A percentile compares a stretch with the other conserved stretches of the same genome.
These are phyloP conservation scores for Maniola jurtina DNA, from an alignment of 1,140 invertebrate species.

Conservation along the genomic window DNA sequence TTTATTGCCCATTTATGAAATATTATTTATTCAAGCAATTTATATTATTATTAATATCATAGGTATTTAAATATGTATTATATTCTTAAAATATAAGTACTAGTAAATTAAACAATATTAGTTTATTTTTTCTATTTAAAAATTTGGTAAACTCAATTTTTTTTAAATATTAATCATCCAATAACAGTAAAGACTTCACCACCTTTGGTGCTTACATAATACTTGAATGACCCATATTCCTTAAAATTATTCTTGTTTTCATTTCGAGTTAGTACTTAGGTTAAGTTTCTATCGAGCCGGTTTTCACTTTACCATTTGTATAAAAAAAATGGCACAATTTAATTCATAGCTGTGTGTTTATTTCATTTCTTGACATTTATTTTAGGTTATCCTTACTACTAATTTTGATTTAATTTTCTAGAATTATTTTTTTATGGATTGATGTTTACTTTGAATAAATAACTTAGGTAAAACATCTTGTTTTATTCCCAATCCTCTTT, in stretches of 20 bases:
- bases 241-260: constrained; percentile 19
- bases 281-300: constrained; percentile 48
- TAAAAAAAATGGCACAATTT: constrained; percentile 42
- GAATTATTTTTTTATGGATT: constrained; percentile 67
- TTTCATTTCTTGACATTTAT: constrained; percentile 60
- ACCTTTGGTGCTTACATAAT: too few relatives aligned
- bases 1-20: too few relatives aligned
- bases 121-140: too few relatives aligned
- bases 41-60: too few relatives aligned
- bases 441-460: constrained; percentile 75
- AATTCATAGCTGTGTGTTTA: constrained; percentile 45
- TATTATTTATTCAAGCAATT: too few relatives aligned
- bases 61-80: too few relatives aligned
- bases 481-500: constrained; percentile 20
- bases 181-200: too few relatives aligned
- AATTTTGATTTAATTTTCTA: constrained; percentile 60
- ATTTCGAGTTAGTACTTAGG: constrained; percentile 27
- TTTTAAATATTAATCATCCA: too few relatives aligned
- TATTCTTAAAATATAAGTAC: too few relatives aligned
- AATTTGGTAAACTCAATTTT: too few relatives aligned
- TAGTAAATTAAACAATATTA: too few relatives aligned
- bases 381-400: constrained; percentile 58
- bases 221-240: too few relatives aligned
- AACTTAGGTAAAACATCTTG: constrained; percentile 45
- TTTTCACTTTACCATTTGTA: constrained; percentile 25